Base-by-base conservation (phyloP, 2,888 invertebrate genomes). In the Girardia tigrina region DNA sequence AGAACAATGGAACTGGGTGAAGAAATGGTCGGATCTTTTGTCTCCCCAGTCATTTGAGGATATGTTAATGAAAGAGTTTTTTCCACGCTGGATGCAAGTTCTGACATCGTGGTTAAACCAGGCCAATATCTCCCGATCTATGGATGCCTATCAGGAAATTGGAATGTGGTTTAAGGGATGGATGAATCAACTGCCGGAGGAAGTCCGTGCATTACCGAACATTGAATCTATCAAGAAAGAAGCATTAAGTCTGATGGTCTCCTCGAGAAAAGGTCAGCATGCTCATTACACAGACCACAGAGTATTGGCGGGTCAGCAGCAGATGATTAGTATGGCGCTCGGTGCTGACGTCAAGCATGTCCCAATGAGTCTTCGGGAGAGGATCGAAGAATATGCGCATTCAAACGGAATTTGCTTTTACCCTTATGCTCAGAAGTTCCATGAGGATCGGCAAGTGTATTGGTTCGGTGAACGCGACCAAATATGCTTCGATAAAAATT, bases 1-100 rank as follows among this genome's bases (percentile, higher is more conserved):
- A 42, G 93, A 93, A 82, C 89, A 90, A 0, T 94, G 94, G 94
- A 88, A 90, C 79, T 94, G 93, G 90, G 91, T 94, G 28, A 90
- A 92, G 87, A 90, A 91, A 77, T 98, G 98, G 98, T 86, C 88
- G 78, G 91, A 91, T 79, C 85, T 97, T 81, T 85, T 94, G 70
- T 90, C 92, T 0, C 84, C 88, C 0, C 87, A 89, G 0, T 88
- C 89, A 20, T 88, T 95, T 86, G 90, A 90, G 0, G 88, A 89
- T 28, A 83, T 97, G 4, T 87, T 98, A 6, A 90, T 91, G 80
- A 90, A 91, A 79, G 89, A 89, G 80, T 91, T 98, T 86, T 91
- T 98, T 82, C 94, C 95, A 0, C 90, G 91, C 76, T 86, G 84
- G 83, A 78, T 83, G 36, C 73, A 77, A 20, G 80, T 77, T 77